A percentile compares a stretch with the other conserved stretches of the same genome.
phyloP scores from a whole-genome alignment of 2,113 vertebrate genomes.

The Ctenodactylus gundi region DNA sequence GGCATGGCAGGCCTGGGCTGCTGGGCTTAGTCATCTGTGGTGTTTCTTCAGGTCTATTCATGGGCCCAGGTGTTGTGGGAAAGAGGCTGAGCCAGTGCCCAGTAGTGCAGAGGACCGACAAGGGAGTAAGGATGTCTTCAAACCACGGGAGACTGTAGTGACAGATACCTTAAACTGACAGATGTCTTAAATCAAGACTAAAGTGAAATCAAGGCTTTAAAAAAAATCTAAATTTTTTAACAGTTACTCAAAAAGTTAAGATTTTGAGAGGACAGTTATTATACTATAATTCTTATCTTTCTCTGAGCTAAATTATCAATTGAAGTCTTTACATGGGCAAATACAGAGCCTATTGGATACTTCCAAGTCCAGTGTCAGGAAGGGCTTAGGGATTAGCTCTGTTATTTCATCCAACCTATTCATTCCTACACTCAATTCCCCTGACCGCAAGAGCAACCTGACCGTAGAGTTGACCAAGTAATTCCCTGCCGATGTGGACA shows the following conservation, averaged over 20 bases:
- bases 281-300: slow-evolving; percentile 28
- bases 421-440: slow-evolving; percentile 39
- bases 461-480: slow-evolving; percentile 46
- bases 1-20: too few species aligned
- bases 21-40: neutral
- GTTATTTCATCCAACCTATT: slow-evolving; percentile 49
- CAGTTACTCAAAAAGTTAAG: slow-evolving; percentile 58
- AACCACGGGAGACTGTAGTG: neutral
- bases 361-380: slow-evolving; percentile 50
- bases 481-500: slow-evolving; percentile 40
- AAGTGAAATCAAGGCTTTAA: slow-evolving; percentile 37
- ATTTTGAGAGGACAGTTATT: slow-evolving; percentile 27
- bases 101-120: neutral
- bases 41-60: neutral
- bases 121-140: neutral
- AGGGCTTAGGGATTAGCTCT: slow-evolving; percentile 52
- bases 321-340: neutral
- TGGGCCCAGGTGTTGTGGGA: neutral
- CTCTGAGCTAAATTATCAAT: slow-evolving; percentile 27
- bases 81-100: neutral
- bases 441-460: slow-evolving; percentile 48
- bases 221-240: slow-evolving; percentile 60
- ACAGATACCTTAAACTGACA: slow-evolving; percentile 27
- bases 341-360: neutral
- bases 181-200: slow-evolving; percentile 50